phyloP scores from a whole-genome alignment of 2,888 invertebrate genomes.

The Orthonychiurus folsomi region DNA sequence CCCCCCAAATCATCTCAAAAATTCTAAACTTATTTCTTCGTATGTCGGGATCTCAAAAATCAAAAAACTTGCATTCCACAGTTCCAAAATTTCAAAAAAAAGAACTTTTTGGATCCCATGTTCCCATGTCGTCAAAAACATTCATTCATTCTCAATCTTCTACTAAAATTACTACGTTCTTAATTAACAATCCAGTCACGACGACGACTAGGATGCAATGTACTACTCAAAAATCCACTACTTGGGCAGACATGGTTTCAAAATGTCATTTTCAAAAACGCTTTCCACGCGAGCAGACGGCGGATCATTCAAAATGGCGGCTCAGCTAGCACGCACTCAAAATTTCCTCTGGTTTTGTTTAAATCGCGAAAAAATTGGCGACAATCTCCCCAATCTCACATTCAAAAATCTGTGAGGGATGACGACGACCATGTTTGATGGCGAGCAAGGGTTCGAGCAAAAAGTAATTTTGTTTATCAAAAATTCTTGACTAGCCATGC shows the following conservation, averaged over 20 bases:
- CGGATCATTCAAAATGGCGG: background rate
- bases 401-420: background rate
- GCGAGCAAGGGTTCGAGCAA: background rate
- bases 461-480: constrained; percentile 5
- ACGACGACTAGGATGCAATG: too few species aligned
- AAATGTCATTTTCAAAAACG: too few species aligned
- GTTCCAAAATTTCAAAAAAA: background rate
- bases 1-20: background rate
- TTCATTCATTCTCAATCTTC: background rate
- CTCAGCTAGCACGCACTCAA: background rate
- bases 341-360: background rate
- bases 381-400: background rate
- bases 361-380: background rate
- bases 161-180: background rate
- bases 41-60: background rate
- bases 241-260: too few species aligned
- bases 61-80: background rate
- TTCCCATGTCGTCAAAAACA: too few species aligned
- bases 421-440: too few species aligned
- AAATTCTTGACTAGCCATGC: constrained; percentile 1
- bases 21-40: background rate
- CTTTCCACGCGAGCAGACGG: background rate
- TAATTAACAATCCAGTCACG: background rate
- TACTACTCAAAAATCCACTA: too few species aligned
- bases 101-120: background rate